These are phyloP conservation scores for Euborellia annulipes DNA, from an alignment of 1,140 invertebrate species.

Conservation along the genomic window DNA sequence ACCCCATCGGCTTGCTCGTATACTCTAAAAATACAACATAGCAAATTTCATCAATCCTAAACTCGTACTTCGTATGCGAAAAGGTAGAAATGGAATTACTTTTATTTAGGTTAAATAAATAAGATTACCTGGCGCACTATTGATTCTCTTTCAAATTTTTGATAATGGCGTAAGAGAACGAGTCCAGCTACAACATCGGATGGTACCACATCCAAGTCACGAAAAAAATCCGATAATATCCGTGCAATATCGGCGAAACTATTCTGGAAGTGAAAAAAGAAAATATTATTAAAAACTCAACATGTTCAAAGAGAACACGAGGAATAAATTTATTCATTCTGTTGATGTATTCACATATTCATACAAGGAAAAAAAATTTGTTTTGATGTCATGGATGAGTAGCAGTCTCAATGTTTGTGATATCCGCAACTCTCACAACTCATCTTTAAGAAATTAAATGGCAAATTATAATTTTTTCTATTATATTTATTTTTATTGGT, in stretches of 20 bases:
- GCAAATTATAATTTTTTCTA: no score
- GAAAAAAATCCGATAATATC: constrained; percentile 75
- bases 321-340: not conserved
- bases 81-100: no score
- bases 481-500: no score
- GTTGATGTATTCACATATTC: not conserved
- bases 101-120: constrained; percentile 6
- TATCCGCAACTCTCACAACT: no score
- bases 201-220: constrained; percentile 81
- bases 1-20: no score
- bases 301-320: not conserved
- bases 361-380: constrained; percentile 2
- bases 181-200: constrained; percentile 79
- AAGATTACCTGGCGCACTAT: constrained; percentile 42
- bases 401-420: no score
- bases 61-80: no score
- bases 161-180: constrained; percentile 63
- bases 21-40: no score
- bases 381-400: no score
- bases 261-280: constrained; percentile 48
- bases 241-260: constrained; percentile 76
- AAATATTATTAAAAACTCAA: constrained; percentile 20
- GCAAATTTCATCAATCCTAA: no score
- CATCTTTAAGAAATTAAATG: no score
- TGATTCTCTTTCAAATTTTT: constrained; percentile 60